These are phyloP conservation scores for Montipora capitata DNA, from an alignment of 92 coral and sea anemone genomes.

Conservation along the genomic window DNA sequence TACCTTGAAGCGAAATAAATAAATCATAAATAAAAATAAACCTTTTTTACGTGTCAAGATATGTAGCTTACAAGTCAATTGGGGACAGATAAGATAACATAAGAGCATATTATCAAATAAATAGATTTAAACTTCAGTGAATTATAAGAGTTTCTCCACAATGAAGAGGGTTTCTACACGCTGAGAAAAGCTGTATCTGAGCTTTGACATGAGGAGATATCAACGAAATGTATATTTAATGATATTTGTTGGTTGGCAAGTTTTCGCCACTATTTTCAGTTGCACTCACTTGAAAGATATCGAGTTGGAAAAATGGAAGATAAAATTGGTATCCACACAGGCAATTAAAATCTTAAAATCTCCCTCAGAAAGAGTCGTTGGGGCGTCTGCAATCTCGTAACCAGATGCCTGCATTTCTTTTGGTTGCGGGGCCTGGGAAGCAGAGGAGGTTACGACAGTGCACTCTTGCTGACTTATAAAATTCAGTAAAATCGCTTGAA, in stretches of 20 bases:
- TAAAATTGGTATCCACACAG: neutral
- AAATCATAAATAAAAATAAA: no score
- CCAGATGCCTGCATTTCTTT: neutral
- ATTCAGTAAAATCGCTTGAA: neutral
- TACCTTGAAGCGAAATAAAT: slow-evolving; percentile 23
- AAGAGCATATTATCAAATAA: slow-evolving; percentile 9
- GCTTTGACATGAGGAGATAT: neutral
- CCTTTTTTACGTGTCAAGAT: no score
- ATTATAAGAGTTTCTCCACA: slow-evolving; percentile 1
- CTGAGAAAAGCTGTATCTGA: neutral
- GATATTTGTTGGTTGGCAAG: neutral
- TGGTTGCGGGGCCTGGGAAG: neutral
- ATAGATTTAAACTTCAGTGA: slow-evolving; percentile 2
- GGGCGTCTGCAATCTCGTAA: neutral
- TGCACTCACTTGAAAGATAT: neutral
- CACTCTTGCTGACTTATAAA: neutral
- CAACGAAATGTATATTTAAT: no score
- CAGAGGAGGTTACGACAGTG: neutral
- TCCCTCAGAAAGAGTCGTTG: neutral
- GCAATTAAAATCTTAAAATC: neutral
- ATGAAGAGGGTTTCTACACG: neutral
- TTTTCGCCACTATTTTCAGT: neutral
- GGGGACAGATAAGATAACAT: no score
- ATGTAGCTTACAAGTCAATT: no score
- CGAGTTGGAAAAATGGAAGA: neutral